Conservation (phyloP, 2,113 vertebrate genomes). For the Charadrius vociferus region DNA sequence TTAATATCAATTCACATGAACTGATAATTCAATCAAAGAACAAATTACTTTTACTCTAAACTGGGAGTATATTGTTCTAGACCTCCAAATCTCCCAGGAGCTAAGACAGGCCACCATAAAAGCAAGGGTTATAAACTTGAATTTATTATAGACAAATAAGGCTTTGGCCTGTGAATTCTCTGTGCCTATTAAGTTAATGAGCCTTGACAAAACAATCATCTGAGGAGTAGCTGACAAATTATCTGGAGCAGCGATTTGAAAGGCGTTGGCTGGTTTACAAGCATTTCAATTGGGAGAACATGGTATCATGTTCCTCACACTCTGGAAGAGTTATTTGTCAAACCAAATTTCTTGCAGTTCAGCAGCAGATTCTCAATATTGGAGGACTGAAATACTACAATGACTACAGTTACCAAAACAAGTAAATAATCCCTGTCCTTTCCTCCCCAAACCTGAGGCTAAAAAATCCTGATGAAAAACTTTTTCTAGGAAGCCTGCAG, state of each 20-base stretch:
- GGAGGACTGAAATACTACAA: neutral
- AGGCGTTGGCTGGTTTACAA: neutral
- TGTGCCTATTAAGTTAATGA: constrained; percentile 45
- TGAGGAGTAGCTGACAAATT: constrained; percentile 38
- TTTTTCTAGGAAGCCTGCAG: neutral
- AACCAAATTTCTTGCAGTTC: neutral
- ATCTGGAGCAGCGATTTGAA: constrained; percentile 3
- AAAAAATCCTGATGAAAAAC: neutral
- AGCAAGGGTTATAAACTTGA: neutral
- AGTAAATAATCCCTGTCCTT: neutral
- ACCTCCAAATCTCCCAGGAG: neutral
- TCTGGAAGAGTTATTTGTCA: constrained; percentile 7
- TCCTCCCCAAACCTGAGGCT: neutral
- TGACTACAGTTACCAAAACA: neutral
- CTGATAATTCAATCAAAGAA: neutral
- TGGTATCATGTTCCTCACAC: neutral
- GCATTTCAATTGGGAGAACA: neutral
- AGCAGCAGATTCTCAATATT: neutral
- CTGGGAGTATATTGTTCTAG: neutral
- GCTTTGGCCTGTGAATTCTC: constrained; percentile 22
- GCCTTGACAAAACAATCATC: constrained; percentile 39
- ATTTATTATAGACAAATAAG: constrained; percentile 26
- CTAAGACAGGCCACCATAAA: neutral
- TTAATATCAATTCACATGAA: neutral
- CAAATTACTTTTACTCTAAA: neutral